These are phyloP conservation scores for Myopa tessellatipennis DNA, from an alignment of 2,888 invertebrate species.

Conservation along the genomic window DNA sequence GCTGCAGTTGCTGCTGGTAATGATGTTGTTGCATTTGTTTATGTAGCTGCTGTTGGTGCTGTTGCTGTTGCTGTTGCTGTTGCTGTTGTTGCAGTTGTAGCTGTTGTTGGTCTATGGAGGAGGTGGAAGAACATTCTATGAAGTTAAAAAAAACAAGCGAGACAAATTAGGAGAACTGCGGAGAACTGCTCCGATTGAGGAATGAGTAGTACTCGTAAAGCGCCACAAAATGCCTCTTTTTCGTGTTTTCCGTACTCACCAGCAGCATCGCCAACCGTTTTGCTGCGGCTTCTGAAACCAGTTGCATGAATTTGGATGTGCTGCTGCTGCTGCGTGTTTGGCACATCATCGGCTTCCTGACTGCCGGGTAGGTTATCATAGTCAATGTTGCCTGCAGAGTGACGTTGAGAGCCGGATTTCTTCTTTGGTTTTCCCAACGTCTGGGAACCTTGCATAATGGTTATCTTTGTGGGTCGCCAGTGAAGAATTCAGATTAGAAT, in stretches of 20 bases:
- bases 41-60: conserved; percentile 54
- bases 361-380: conserved; percentile 82
- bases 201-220: background rate
- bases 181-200: background rate
- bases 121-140: conserved; percentile 48
- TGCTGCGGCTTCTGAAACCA: conserved; percentile 85
- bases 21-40: conserved; percentile 57
- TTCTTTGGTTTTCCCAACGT: conserved; percentile 86
- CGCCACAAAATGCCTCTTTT: background rate
- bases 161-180: background rate
- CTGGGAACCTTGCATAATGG: conserved; percentile 81
- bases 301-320: conserved; percentile 55
- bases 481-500: background rate
- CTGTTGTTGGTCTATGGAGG: conserved; percentile 60
- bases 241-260: conserved; percentile 69
- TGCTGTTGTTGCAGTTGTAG: conserved; percentile 40
- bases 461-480: conserved; percentile 67
- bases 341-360: conserved; percentile 78
- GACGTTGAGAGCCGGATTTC: conserved; percentile 79
- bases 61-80: conserved; percentile 38
- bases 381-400: conserved; percentile 88
- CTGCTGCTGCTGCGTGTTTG: conserved; percentile 57
- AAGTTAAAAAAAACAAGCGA: conserved; percentile 13
- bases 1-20: conserved; percentile 55
- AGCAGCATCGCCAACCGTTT: conserved; percentile 88